A percentile compares a stretch with the other conserved stretches of the same genome.
These are phyloP conservation scores for Hylaeus volcanicus DNA, from an alignment of 1,140 invertebrate species.

Conservation along the genomic window DNA sequence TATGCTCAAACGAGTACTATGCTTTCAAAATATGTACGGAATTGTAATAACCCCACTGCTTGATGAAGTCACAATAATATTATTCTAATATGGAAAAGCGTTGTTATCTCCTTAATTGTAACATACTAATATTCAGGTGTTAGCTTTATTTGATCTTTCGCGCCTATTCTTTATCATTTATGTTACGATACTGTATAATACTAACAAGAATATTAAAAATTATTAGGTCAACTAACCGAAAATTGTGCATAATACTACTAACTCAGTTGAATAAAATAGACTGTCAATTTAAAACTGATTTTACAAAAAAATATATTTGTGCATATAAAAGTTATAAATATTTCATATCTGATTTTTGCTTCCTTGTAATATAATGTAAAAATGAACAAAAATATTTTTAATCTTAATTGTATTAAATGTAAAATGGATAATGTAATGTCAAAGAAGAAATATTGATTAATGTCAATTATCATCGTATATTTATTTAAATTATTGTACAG, in stretches of 20 bases:
- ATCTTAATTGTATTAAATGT: slow-evolving; percentile 23
- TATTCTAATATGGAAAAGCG: background rate
- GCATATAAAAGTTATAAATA: background rate
- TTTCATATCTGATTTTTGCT: background rate
- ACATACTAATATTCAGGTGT: slow-evolving; percentile 25
- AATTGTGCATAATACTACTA: slow-evolving; percentile 14
- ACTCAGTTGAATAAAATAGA: slow-evolving; percentile 13
- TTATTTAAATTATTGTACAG: slow-evolving; percentile 7
- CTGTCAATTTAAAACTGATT: slow-evolving; percentile 16
- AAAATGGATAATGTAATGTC: slow-evolving; percentile 27
- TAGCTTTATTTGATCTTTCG: slow-evolving; percentile 15
- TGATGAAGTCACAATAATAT: slow-evolving; percentile 21
- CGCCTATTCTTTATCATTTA: slow-evolving; percentile 35
- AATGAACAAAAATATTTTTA: slow-evolving; percentile 29
- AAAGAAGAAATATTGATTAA: background rate
- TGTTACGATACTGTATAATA: slow-evolving; percentile 17
- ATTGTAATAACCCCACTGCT: slow-evolving; percentile 45
- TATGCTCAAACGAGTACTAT: slow-evolving; percentile 55
- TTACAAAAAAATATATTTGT: background rate
- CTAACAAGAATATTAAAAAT: slow-evolving; percentile 19
- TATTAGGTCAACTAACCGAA: slow-evolving; percentile 13
- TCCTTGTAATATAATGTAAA: slow-evolving; percentile 17
- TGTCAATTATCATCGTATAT: slow-evolving; percentile 10
- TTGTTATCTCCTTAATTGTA: slow-evolving; percentile 6
- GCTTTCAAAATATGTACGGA: slow-evolving; percentile 27